Conservation (phyloP, 2,113 vertebrate species). For the Phycodurus eques region DNA sequence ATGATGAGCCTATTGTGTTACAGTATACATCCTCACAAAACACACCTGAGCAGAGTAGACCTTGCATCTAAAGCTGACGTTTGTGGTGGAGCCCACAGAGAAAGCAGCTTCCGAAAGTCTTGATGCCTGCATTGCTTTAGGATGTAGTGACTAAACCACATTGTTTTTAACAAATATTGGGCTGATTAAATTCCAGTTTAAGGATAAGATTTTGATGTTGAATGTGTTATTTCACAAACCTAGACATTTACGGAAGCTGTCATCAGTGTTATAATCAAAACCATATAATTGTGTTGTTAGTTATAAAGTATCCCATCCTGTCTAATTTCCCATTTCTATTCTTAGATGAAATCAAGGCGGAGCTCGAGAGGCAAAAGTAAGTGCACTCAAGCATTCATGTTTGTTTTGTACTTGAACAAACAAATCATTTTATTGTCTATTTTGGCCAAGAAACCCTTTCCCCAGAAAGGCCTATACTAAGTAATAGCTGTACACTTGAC, state of each 20-base stretch:
- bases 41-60: no score
- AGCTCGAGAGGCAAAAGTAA: conserved; percentile 90
- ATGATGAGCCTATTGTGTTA: neutral
- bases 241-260: neutral
- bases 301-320: neutral
- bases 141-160: neutral
- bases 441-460: no score
- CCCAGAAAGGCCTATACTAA: no score
- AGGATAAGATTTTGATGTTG: neutral
- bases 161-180: neutral
- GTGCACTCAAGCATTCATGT: conserved; percentile 22
- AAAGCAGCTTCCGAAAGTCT: neutral
- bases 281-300: neutral
- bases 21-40: neutral
- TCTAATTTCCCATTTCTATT: conserved; percentile 48
- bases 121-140: neutral
- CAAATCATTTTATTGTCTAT: no score
- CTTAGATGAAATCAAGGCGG: conserved; percentile 90
- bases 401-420: neutral
- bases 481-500: no score
- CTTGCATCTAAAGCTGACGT: no score
- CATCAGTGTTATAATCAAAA: neutral
- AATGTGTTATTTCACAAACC: neutral
- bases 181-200: neutral
- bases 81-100: no score